Percentiles rank a stretch among this genome's conserved stretches.
phyloP scores from a whole-genome alignment of 2,797 vertebrate genomes.

The Darevskia nairensis region DNA sequence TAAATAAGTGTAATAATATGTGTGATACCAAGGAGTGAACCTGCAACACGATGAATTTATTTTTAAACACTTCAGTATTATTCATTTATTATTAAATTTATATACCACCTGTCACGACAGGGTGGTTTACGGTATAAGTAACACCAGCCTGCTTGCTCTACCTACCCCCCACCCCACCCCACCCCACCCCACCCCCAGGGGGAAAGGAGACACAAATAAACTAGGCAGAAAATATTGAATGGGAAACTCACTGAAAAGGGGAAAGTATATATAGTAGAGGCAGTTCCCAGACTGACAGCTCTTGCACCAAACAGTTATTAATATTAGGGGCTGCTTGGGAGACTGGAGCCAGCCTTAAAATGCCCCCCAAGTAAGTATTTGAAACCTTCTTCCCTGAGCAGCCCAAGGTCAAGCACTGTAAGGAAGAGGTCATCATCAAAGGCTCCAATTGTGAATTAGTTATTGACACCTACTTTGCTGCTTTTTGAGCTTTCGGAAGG shows the following conservation, averaged over 20 bases:
- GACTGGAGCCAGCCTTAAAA: neutral
- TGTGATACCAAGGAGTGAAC: too few relatives aligned
- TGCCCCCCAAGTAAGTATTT: neutral
- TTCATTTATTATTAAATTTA: too few relatives aligned
- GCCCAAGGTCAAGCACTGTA: neutral
- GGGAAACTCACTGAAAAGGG: neutral
- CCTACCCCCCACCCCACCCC: neutral
- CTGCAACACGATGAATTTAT: neutral
- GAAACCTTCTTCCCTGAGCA: neutral
- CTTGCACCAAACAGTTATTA: too few relatives aligned
- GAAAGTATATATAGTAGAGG: neutral
- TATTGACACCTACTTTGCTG: slow-evolving; percentile 78
- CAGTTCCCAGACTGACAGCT: neutral
- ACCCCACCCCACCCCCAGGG: neutral
- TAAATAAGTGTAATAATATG: neutral
- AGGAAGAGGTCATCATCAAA: too few relatives aligned
- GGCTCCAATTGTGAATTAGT: too few relatives aligned
- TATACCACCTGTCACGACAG: too few relatives aligned
- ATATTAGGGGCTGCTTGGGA: neutral
- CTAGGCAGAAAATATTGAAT: neutral
- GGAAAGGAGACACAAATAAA: neutral
- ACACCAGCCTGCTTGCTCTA: neutral
- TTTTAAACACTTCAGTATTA: neutral
- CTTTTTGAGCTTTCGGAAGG: slow-evolving; percentile 58
- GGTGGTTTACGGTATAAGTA: too few relatives aligned